Evolutionary conservation across 2,113 vertebrate species (phyloP).

Genomic region (Myotis brandtii): DNA sequence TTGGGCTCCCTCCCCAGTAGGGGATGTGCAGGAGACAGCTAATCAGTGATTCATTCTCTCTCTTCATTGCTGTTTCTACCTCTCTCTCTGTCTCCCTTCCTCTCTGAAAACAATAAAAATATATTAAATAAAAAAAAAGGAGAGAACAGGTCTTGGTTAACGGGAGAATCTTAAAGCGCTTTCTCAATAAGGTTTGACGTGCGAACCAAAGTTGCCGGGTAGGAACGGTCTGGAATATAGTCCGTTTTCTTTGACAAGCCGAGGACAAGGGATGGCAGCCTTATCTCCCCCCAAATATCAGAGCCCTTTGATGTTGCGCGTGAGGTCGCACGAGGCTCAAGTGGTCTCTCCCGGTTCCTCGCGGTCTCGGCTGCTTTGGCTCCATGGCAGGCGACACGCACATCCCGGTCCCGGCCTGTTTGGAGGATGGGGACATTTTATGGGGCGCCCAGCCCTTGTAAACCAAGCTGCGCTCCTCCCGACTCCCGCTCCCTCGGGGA

Average conservation of each 20-base stretch:
- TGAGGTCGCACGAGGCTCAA: neutral
- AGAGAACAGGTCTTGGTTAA: neutral
- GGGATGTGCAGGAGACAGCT: no score
- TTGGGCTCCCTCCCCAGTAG: no score
- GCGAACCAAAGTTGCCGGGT: neutral
- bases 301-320: conserved; percentile 52
- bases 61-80: no score
- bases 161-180: neutral
- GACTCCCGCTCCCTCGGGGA: conserved; percentile 79
- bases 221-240: neutral
- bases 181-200: neutral
- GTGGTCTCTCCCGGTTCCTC: neutral
- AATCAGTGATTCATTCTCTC: no score
- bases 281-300: neutral
- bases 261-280: neutral
- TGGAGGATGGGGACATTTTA: conserved; percentile 76
- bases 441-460: conserved; percentile 78
- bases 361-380: neutral
- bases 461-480: conserved; percentile 59
- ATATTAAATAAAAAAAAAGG: no score
- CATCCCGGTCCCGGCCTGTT: conserved; percentile 63
- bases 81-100: no score
- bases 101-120: no score
- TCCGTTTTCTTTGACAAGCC: neutral
- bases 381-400: neutral